Conservation (phyloP, 2,888 invertebrate genomes). For the Drosophila aldrichi region DNA sequence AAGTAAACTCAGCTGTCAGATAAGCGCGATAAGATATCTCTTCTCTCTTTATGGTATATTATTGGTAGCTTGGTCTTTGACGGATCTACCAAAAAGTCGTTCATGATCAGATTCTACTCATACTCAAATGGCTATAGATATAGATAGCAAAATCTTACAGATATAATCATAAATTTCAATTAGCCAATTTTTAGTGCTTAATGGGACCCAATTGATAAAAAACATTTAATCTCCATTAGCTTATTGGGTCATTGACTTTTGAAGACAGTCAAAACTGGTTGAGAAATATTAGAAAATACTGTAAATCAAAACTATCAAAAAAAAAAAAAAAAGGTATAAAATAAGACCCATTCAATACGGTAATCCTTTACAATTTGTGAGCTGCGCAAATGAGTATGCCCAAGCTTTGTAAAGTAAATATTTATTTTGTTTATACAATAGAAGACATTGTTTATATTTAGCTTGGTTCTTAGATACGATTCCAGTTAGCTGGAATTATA, state of each 20-base stretch:
- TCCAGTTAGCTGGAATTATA: background rate
- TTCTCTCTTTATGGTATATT: background rate
- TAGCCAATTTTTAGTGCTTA: background rate
- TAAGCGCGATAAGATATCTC: conserved; percentile 55
- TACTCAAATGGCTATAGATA: background rate
- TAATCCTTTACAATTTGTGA: background rate
- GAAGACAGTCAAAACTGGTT: background rate
- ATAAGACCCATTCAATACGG: too few relatives aligned
- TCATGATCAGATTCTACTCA: background rate
- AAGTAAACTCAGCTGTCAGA: conserved; percentile 24
- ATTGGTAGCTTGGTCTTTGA: background rate
- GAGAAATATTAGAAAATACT: too few relatives aligned
- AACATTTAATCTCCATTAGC: background rate
- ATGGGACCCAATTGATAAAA: background rate
- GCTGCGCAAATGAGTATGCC: background rate
- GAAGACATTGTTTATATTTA: background rate
- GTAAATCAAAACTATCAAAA: background rate
- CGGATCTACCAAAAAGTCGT: background rate
- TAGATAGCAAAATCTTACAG: background rate
- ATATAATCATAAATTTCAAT: background rate
- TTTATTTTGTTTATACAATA: background rate
- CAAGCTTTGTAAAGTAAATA: background rate
- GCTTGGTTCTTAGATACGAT: background rate
- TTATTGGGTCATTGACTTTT: background rate
- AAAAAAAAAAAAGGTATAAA: background rate